Percentiles rank a stretch among this genome's conserved stretches.
Conservation (phyloP, 1,140 invertebrate genomes). For the Dufourea novaeangliae region DNA sequence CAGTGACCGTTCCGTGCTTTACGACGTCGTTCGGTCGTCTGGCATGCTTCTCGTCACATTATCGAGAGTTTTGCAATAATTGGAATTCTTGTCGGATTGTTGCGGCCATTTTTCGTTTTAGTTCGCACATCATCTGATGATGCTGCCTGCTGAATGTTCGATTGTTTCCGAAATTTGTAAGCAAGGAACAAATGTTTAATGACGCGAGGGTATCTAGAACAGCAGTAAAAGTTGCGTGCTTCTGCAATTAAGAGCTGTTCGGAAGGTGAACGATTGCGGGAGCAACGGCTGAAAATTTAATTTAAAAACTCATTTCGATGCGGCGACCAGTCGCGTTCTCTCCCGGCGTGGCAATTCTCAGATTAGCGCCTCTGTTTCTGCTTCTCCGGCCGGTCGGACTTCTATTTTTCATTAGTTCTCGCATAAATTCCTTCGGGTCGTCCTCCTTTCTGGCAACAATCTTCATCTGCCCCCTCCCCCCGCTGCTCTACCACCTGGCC, state of each 20-base stretch:
- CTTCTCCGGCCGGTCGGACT: not conserved
- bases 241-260: slow-evolving; percentile 47
- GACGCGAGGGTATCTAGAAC: too few relatives aligned
- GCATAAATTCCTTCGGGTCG: slow-evolving; percentile 5
- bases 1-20: too few relatives aligned
- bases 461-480: not conserved
- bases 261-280: slow-evolving; percentile 7
- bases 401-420: slow-evolving; percentile 28
- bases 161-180: too few relatives aligned
- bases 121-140: too few relatives aligned
- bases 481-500: not conserved
- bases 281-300: slow-evolving; percentile 52
- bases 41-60: too few relatives aligned
- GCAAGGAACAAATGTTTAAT: too few relatives aligned
- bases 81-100: too few relatives aligned
- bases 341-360: slow-evolving; percentile 8
- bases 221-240: not conserved
- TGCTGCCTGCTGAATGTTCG: not conserved
- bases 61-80: too few relatives aligned
- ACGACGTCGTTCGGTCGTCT: too few relatives aligned
- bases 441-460: not conserved
- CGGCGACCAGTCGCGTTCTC: slow-evolving; percentile 10
- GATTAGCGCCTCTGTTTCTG: slow-evolving; percentile 37
- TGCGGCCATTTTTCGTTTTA: too few relatives aligned
- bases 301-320: slow-evolving; percentile 62